phyloP scores from a whole-genome alignment of 1,140 invertebrate species.

The Melanaphis sacchari region DNA sequence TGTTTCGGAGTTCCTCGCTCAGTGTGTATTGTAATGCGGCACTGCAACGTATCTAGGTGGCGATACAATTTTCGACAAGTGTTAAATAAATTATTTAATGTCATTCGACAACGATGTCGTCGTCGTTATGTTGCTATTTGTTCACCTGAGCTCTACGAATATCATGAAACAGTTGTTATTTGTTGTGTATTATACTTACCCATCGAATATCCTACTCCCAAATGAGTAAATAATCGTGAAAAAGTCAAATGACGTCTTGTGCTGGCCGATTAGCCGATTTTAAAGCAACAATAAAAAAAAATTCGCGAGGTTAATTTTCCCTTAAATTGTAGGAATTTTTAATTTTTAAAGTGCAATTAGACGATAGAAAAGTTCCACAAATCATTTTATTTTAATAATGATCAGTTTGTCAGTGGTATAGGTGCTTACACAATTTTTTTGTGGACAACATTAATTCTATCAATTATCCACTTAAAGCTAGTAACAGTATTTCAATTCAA shows the following conservation, averaged over 20 bases:
- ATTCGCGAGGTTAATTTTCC: background rate
- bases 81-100: constrained; percentile 8
- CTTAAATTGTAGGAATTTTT: background rate
- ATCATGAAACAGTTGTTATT: background rate
- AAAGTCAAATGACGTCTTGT: background rate
- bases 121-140: background rate
- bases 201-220: background rate
- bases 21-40: background rate
- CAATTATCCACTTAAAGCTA: background rate
- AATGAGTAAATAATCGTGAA: background rate
- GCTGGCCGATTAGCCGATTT: background rate
- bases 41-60: background rate
- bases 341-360: background rate
- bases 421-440: background rate
- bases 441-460: background rate
- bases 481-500: background rate
- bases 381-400: background rate
- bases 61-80: background rate
- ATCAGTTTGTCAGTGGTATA: background rate
- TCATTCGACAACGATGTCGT: background rate
- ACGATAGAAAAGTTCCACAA: background rate
- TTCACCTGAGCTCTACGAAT: background rate
- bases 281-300: background rate
- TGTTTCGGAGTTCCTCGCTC: background rate
- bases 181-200: background rate